Conservation (phyloP, 37 sponge, comb jelly and placozoan species). For the Crambe crambe region DNA sequence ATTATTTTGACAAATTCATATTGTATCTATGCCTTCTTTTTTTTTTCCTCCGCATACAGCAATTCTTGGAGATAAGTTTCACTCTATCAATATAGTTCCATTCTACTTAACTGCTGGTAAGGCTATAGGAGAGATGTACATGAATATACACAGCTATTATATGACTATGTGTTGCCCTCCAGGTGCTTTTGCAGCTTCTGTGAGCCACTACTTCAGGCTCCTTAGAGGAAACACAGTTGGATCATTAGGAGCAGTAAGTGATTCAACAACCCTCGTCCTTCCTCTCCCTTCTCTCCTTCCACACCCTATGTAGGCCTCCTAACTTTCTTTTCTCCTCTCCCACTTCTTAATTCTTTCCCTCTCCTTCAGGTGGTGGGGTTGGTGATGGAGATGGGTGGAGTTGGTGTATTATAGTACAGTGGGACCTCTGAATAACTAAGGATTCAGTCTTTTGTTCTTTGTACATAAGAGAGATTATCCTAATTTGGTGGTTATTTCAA, state of each 20-base stretch:
- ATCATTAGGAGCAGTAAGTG: slow-evolving; percentile 58
- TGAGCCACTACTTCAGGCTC: slow-evolving; percentile 20
- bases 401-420: no score
- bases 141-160: background rate
- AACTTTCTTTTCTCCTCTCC: background rate
- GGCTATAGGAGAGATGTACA: background rate
- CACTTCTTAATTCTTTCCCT: background rate
- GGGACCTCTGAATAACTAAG: no score
- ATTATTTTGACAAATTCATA: no score
- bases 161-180: background rate
- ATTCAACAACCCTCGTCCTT: background rate
- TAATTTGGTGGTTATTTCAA: no score
- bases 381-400: no score
- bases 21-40: no score
- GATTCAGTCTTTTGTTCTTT: no score
- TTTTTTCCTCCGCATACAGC: no score
- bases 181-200: slow-evolving; percentile 34
- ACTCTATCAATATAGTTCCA: background rate
- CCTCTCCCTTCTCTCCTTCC: background rate
- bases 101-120: slow-evolving; percentile 35
- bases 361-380: no score
- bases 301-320: background rate
- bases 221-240: background rate
- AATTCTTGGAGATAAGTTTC: no score
- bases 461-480: no score